Conservation (phyloP, 2,113 vertebrate species). For the Leptosomus discolor region DNA sequence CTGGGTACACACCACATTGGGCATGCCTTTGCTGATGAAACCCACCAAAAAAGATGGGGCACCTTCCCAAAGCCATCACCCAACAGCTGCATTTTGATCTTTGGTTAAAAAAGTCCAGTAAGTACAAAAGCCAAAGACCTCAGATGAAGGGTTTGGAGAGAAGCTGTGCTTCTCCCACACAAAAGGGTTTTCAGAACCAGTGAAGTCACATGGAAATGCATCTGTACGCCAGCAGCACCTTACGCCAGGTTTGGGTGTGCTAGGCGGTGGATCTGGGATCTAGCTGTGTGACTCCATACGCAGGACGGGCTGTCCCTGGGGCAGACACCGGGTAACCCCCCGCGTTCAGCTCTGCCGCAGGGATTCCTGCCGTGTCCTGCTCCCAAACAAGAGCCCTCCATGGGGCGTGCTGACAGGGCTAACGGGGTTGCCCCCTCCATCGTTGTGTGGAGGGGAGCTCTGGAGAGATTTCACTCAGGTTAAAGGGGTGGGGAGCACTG, state of each 20-base stretch:
- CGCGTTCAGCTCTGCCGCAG: neutral
- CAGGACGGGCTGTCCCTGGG: too few relatives aligned
- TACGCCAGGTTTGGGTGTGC: rapidly evolving
- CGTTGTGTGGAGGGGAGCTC: rapidly evolving
- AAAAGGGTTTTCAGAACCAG: neutral
- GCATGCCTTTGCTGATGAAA: neutral
- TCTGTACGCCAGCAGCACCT: rapidly evolving
- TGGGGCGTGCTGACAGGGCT: rapidly evolving
- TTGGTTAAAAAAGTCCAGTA: neutral
- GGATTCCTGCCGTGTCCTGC: rapidly evolving
- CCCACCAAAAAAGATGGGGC: neutral
- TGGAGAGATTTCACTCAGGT: neutral
- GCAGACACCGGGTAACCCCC: neutral
- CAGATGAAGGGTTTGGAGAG: neutral
- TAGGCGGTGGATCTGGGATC: neutral
- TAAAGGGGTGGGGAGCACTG: neutral
- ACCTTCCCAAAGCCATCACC: neutral
- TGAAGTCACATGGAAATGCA: rapidly evolving
- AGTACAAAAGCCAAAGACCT: neutral
- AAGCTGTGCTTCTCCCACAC: neutral
- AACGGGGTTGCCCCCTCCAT: rapidly evolving
- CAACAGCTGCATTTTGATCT: neutral
- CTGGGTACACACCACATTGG: neutral
- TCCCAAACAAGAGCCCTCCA: neutral
- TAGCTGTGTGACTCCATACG: rapidly evolving